A percentile compares a stretch with the other conserved stretches of the same genome.
These are phyloP conservation scores for Nomada hirtipes DNA, from an alignment of 2,888 invertebrate genomes.

Conservation along the genomic window DNA sequence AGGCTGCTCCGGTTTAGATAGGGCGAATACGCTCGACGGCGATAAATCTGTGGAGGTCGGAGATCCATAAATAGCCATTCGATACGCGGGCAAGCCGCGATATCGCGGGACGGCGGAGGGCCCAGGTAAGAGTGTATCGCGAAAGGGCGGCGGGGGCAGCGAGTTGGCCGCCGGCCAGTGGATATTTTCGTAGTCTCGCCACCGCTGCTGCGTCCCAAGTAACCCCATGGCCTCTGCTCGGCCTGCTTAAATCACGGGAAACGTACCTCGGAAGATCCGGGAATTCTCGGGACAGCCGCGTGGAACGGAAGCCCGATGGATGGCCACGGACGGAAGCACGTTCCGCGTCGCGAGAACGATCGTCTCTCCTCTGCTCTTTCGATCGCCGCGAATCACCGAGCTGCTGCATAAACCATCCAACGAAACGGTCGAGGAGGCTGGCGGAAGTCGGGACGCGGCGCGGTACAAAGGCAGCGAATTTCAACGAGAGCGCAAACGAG, in stretches of 20 bases:
- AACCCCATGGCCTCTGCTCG: slow-evolving; percentile 55
- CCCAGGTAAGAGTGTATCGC: slow-evolving; percentile 43
- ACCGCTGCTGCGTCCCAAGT: slow-evolving; percentile 22
- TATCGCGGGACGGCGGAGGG: slow-evolving; percentile 36
- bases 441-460: background rate
- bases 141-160: slow-evolving; percentile 47
- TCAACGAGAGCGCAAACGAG: slow-evolving; percentile 36
- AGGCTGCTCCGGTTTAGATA: slow-evolving; percentile 9
- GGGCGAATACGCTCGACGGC: slow-evolving; percentile 72
- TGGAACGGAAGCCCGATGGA: slow-evolving; percentile 23
- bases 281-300: slow-evolving; percentile 53
- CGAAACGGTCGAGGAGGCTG: background rate
- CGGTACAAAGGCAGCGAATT: background rate
- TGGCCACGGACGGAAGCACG: background rate
- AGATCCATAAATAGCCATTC: slow-evolving; percentile 76
- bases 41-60: slow-evolving; percentile 75
- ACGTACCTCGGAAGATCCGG: slow-evolving; percentile 73
- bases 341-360: background rate
- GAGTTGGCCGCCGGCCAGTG: slow-evolving; percentile 77
- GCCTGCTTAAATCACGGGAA: slow-evolving; percentile 79
- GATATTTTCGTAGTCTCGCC: slow-evolving; percentile 74
- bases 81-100: slow-evolving; percentile 57
- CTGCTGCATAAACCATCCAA: background rate
- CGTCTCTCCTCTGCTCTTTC: background rate
- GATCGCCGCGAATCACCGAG: background rate